Conservation (phyloP, 2,113 vertebrate genomes). For the Tenrec ecaudatus region DNA sequence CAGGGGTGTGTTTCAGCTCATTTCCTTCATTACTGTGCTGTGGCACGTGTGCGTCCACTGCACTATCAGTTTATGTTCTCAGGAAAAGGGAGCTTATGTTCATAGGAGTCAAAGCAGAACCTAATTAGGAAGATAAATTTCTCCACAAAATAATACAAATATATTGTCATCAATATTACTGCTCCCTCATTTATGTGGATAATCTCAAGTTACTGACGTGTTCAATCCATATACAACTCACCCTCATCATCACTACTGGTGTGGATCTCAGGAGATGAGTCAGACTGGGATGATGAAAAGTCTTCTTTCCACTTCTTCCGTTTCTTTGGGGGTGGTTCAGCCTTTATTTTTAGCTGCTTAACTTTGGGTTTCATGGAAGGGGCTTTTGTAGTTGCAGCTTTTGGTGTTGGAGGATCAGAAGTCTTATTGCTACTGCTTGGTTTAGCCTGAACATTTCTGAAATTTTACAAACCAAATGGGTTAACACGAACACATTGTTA, state of each 20-base stretch:
- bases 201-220: neutral
- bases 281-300: constrained; percentile 91
- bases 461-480: constrained; percentile 71
- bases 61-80: neutral
- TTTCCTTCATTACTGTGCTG: neutral
- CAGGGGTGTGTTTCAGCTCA: neutral
- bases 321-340: constrained; percentile 98
- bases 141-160: neutral
- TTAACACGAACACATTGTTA: constrained; percentile 55
- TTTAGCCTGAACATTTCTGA: constrained; percentile 86
- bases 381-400: constrained; percentile 89
- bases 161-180: neutral
- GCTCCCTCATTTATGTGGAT: neutral
- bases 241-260: constrained; percentile 91
- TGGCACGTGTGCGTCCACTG: neutral
- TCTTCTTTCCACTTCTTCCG: constrained; percentile 98
- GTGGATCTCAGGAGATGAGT: constrained; percentile 92
- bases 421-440: constrained; percentile 85
- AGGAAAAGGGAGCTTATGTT: constrained; percentile 5
- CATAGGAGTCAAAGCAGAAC: constrained; percentile 41
- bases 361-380: constrained; percentile 90
- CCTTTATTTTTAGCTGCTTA: constrained; percentile 93
- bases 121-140: neutral
- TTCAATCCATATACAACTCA: constrained; percentile 79
- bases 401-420: constrained; percentile 86